Conservation (phyloP, 2,888 invertebrate genomes). For the Drosophila acutilabella region DNA sequence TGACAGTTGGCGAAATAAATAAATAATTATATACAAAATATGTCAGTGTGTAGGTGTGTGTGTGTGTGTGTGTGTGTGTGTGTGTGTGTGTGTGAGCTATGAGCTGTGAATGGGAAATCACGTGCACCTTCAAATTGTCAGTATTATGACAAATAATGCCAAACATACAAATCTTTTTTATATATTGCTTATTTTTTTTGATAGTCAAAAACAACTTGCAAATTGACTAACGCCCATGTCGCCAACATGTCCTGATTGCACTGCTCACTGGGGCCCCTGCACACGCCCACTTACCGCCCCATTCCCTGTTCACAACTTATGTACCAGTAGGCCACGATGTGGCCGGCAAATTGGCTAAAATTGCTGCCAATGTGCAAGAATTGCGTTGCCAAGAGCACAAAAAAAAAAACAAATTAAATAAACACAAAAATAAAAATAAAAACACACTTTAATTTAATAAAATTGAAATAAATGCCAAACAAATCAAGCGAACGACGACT, state of each 20-base stretch:
- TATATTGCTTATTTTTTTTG: slow-evolving; percentile 3
- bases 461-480: slow-evolving; percentile 48
- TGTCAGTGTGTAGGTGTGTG: background rate
- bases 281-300: background rate
- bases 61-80: too few relatives aligned
- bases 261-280: background rate
- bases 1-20: slow-evolving; percentile 16
- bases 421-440: background rate
- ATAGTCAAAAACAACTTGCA: slow-evolving; percentile 34
- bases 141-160: slow-evolving; percentile 10
- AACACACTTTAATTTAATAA: slow-evolving; percentile 42
- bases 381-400: slow-evolving; percentile 40
- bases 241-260: slow-evolving; percentile 28
- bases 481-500: slow-evolving; percentile 48
- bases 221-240: slow-evolving; percentile 40
- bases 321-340: slow-evolving; percentile 8
- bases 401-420: background rate
- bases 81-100: too few relatives aligned
- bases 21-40: background rate
- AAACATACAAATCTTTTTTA: slow-evolving; percentile 4
- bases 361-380: slow-evolving; percentile 40
- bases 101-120: slow-evolving; percentile 7
- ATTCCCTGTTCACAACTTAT: background rate
- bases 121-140: slow-evolving; percentile 5
- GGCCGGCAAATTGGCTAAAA: slow-evolving; percentile 46